A percentile compares a stretch with the other conserved stretches of the same genome.
These are phyloP conservation scores for Poeciliopsis presidionis DNA, from an alignment of 2,797 vertebrate species.

Conservation along the genomic window DNA sequence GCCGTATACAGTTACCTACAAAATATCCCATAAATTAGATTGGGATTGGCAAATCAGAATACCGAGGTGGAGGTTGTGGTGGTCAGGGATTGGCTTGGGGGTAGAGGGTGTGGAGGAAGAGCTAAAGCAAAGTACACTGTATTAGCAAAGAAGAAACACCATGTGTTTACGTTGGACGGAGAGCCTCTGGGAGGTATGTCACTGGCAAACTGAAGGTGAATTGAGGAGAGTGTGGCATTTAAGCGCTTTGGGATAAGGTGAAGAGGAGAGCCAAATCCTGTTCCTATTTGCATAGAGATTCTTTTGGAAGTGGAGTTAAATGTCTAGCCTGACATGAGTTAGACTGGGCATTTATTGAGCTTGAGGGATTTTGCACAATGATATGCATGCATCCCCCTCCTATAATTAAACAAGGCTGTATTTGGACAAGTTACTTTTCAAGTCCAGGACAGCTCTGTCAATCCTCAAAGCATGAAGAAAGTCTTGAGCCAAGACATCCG, in stretches of 20 bases:
- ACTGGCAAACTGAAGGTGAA: conserved; percentile 70
- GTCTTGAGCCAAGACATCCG: conserved; percentile 68
- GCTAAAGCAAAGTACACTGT: conserved; percentile 53
- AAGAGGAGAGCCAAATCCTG: conserved; percentile 70
- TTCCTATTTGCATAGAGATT: conserved; percentile 78
- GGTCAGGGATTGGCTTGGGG: conserved; percentile 67
- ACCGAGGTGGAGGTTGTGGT: conserved; percentile 74
- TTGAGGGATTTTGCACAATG: conserved; percentile 49
- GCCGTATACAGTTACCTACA: conserved; percentile 93
- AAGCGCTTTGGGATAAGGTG: conserved; percentile 72
- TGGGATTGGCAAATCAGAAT: conserved; percentile 84
- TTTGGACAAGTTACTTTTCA: conserved; percentile 73
- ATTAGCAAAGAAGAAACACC: conserved; percentile 75
- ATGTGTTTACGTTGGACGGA: conserved; percentile 79
- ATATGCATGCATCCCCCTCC: conserved; percentile 66
- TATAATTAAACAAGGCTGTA: conserved; percentile 80
- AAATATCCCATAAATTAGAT: conserved; percentile 96
- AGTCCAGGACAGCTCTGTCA: conserved; percentile 65
- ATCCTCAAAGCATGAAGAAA: conserved; percentile 67
- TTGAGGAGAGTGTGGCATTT: conserved; percentile 64
- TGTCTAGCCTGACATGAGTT: conserved; percentile 66
- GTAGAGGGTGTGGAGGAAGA: conserved; percentile 33
- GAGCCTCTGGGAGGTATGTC: conserved; percentile 73
- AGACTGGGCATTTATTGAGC: conserved; percentile 58
- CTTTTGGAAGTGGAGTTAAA: conserved; percentile 60